Base-by-base conservation (phyloP, 1,140 invertebrate genomes). In the Drosophila parvula region DNA sequence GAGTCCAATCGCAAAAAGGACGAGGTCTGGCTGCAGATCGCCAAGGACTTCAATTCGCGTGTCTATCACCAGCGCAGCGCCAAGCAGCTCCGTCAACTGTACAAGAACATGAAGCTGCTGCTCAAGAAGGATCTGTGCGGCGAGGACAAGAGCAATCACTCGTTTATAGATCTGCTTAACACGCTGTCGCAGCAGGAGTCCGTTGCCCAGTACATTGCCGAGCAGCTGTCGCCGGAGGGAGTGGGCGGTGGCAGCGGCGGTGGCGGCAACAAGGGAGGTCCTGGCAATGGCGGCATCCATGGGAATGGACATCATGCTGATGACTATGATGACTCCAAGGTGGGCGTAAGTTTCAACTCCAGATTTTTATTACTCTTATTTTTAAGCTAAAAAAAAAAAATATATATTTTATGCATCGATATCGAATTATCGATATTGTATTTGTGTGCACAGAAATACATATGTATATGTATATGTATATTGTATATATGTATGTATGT, bases 1-100 rank as follows among this genome's bases (percentile, higher is more conserved):
- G 91, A 92, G 70, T 92, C 91, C 27, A 92, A 92, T 77, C 91
- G 91, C 0, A 92, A 92, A 38, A 92, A 92, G 78, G 91, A 92
- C 58, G 91, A 92, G 56, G 91, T 92, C 11, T 92, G 91, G 91
- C 75, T 90, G 38, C 83, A 90, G 76, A 92, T 92, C 43, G 91
- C 91, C 59, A 92, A 92, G 71, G 91, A 92, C 50, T 92, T 92
- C 41, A 92, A 92, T 63, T 70, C 78, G 12, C 82, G 82, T 18
- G 91, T 91, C 30, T 92, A 92, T 69, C 91, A 92, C 50, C 91
- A 92, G 69, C 83, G 91, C 48, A 89, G 91, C 8, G 82, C 91
- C 22, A 92, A 92, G 56, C 91, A 92, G 62, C 67, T 92, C 38
- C 85, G 91, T 10, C 91, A 92, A 56, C 65, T 92, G 3, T 92